phyloP scores from a whole-genome alignment of 2,113 vertebrate species.

The Percopsis transmontana region DNA sequence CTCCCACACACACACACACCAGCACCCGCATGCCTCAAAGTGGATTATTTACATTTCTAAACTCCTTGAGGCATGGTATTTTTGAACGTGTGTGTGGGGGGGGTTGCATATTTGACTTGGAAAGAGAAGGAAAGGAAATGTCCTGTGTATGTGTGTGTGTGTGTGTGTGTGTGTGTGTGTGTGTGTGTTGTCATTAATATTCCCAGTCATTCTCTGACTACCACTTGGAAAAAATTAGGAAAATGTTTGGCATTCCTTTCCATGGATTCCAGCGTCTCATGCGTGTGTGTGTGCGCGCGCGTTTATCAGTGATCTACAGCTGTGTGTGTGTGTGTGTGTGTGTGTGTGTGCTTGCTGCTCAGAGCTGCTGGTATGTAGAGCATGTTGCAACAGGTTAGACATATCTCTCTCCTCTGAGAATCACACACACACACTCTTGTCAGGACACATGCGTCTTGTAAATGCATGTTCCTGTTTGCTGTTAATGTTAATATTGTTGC shows the following conservation, averaged over 20 bases:
- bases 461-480: slow-evolving; percentile 12
- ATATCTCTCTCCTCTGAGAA: slow-evolving; percentile 34
- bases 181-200: slow-evolving; percentile 12
- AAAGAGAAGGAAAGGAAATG: slow-evolving; percentile 19
- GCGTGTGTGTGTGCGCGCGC: slow-evolving; percentile 31
- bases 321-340: slow-evolving; percentile 10
- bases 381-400: slow-evolving; percentile 71
- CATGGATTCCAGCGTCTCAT: slow-evolving; percentile 23
- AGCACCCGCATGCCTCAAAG: slow-evolving; percentile 38
- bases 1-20: not conserved
- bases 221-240: slow-evolving; percentile 13
- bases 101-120: not conserved
- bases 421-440: slow-evolving; percentile 22
- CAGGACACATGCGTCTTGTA: not conserved
- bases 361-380: slow-evolving; percentile 50
- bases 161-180: slow-evolving; percentile 3
- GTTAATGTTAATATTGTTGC: slow-evolving; percentile 5
- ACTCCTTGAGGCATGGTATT: slow-evolving; percentile 45
- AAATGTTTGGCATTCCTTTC: slow-evolving; percentile 24
- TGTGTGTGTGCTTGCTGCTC: not conserved
- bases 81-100: slow-evolving; percentile 4
- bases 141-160: not conserved
- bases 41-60: slow-evolving; percentile 67
- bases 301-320: slow-evolving; percentile 16
- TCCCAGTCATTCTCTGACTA: not conserved